These are phyloP conservation scores for Tachyglossus aculeatus DNA, from an alignment of 2,797 vertebrate species.

Conservation along the genomic window DNA sequence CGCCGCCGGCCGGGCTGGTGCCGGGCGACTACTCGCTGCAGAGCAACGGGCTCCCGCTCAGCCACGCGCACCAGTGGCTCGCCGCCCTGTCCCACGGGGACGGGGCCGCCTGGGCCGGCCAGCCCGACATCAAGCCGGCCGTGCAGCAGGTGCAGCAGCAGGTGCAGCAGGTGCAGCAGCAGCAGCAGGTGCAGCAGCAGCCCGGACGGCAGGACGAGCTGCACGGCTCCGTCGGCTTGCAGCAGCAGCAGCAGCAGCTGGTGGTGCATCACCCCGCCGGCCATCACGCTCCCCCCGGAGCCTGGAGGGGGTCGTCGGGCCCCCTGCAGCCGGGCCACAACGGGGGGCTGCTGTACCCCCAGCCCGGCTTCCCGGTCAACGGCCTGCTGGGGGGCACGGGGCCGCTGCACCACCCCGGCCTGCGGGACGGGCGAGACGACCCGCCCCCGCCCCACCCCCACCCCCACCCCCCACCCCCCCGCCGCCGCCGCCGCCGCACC, in stretches of 20 bases:
- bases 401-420: constrained; percentile 85
- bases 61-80: constrained; percentile 98
- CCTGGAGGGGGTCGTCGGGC: constrained; percentile 84
- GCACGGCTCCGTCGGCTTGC: constrained; percentile 80
- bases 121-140: constrained; percentile 92
- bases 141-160: constrained; percentile 86
- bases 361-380: constrained; percentile 88
- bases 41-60: constrained; percentile 95
- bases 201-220: constrained; percentile 80
- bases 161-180: constrained; percentile 77
- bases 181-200: constrained; percentile 74
- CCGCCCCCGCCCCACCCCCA: constrained; percentile 87
- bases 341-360: constrained; percentile 90
- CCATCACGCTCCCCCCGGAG: constrained; percentile 81
- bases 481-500: constrained; percentile 78
- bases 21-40: constrained; percentile 94
- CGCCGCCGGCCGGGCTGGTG: constrained; percentile 90
- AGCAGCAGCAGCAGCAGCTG: constrained; percentile 73
- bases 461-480: constrained; percentile 83
- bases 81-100: constrained; percentile 95
- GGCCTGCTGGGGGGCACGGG: constrained; percentile 87
- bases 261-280: constrained; percentile 91
- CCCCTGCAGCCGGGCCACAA: constrained; percentile 88
- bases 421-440: constrained; percentile 74
- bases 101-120: constrained; percentile 86